Evolutionary conservation across 2,113 vertebrate species (phyloP).

Genomic region (Heptranchias perlo): DNA sequence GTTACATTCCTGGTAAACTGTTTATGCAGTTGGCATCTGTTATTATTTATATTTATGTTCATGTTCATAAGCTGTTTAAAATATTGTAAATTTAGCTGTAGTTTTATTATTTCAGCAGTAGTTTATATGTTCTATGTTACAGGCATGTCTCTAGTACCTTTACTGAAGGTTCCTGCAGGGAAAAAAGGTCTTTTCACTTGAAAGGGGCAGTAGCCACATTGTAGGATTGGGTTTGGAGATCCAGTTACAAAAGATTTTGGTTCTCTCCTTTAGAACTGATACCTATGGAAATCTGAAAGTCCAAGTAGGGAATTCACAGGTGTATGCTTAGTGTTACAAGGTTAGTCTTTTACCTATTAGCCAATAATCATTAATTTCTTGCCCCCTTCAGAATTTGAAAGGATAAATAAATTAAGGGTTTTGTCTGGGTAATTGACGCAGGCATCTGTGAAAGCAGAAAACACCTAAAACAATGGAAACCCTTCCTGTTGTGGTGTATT

Average conservation of each 20-base stretch:
- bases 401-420: not conserved
- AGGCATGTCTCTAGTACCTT: not conserved
- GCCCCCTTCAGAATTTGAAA: not conserved
- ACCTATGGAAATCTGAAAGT: not conserved
- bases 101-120: too few relatives aligned
- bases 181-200: not conserved
- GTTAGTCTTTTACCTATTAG: not conserved
- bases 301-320: not conserved
- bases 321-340: not conserved
- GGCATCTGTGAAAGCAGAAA: not conserved
- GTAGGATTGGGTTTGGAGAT: not conserved
- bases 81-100: too few relatives aligned
- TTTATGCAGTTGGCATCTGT: not conserved
- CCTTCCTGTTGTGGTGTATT: not conserved
- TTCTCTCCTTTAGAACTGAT: not conserved
- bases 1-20: not conserved
- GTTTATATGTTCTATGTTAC: not conserved
- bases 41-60: not conserved
- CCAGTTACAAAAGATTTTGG: not conserved
- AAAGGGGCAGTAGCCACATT: not conserved
- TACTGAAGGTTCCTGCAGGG: not conserved
- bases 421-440: not conserved
- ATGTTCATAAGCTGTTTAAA: not conserved
- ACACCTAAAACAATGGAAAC: not conserved
- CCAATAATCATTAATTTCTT: not conserved